Evolutionary conservation across 2,797 vertebrate genomes (phyloP).

Genomic region (Leptatherina wallacei): DNA sequence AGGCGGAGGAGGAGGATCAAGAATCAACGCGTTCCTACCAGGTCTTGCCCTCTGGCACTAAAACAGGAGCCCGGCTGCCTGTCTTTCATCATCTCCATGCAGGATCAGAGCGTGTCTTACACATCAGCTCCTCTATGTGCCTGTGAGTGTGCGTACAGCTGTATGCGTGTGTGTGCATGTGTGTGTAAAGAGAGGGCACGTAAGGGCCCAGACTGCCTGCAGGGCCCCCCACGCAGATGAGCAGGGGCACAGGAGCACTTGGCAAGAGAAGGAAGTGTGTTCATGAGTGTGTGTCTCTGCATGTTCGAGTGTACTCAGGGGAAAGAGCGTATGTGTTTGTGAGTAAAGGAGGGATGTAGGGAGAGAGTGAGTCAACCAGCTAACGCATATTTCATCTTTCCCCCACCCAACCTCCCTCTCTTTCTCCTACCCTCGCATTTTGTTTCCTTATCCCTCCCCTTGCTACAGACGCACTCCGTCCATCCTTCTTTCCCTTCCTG

Average conservation of each 20-base stretch:
- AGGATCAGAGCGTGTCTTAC: slow-evolving; percentile 80
- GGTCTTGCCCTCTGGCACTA: slow-evolving; percentile 76
- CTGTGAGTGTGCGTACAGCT: slow-evolving; percentile 34
- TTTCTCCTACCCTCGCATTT: slow-evolving; percentile 62
- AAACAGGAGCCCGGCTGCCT: slow-evolving; percentile 78
- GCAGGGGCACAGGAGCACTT: slow-evolving; percentile 76
- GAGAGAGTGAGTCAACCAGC: slow-evolving; percentile 76
- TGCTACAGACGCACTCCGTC: slow-evolving; percentile 59
- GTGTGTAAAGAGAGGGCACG: slow-evolving; percentile 73
- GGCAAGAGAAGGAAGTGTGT: slow-evolving; percentile 67
- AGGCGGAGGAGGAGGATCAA: slow-evolving; percentile 61
- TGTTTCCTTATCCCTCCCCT: slow-evolving; percentile 57
- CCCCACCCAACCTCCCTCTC: slow-evolving; percentile 28
- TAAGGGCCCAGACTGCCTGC: slow-evolving; percentile 83
- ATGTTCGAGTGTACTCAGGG: slow-evolving; percentile 53
- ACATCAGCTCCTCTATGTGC: slow-evolving; percentile 70
- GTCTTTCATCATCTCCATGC: slow-evolving; percentile 79
- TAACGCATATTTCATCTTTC: slow-evolving; percentile 60
- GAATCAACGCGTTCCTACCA: slow-evolving; percentile 71
- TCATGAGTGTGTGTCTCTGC: slow-evolving; percentile 53
- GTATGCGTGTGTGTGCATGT: slow-evolving; percentile 42
- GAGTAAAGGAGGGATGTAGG: slow-evolving; percentile 53
- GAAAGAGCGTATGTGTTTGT: slow-evolving; percentile 51
- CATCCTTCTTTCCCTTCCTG: slow-evolving; percentile 41
- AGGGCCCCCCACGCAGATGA: slow-evolving; percentile 82